A percentile compares a stretch with the other conserved stretches of the same genome.
These are phyloP conservation scores for Tauraco erythrolophus DNA, from an alignment of 2,113 vertebrate genomes.

Conservation along the genomic window DNA sequence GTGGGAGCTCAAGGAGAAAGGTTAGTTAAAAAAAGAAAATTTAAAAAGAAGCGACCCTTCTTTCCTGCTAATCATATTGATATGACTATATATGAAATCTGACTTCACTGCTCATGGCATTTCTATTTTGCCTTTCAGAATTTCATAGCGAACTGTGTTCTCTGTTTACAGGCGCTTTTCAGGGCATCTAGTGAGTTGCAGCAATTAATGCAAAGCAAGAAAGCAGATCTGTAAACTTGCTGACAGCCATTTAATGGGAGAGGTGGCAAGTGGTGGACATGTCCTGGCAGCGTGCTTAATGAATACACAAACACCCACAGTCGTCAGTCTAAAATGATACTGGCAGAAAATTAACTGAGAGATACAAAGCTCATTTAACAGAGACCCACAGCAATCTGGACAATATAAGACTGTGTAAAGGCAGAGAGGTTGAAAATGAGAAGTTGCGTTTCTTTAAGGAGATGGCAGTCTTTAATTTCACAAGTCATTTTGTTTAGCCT, in stretches of 20 bases:
- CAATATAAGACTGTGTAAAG: constrained; percentile 33
- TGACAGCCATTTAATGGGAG: constrained; percentile 75
- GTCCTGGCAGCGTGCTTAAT: constrained; percentile 75
- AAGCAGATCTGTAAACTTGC: constrained; percentile 54
- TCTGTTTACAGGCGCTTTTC: constrained; percentile 17
- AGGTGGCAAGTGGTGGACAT: constrained; percentile 69
- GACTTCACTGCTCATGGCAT: constrained; percentile 31
- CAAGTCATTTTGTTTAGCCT: constrained; percentile 31
- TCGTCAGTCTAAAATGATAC: constrained; percentile 70
- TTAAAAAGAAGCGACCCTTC: constrained; percentile 41
- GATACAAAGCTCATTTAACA: constrained; percentile 74
- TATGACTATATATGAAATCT: constrained; percentile 34
- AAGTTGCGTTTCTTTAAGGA: constrained; percentile 50
- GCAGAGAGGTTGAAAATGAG: constrained; percentile 19
- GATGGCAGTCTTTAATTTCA: constrained; percentile 35
- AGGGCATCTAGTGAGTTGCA: not conserved
- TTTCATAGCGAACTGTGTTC: not conserved
- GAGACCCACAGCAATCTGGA: constrained; percentile 59
- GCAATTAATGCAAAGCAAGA: constrained; percentile 71
- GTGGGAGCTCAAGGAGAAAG: constrained; percentile 24
- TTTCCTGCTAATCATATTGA: constrained; percentile 8
- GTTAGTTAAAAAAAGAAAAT: constrained; percentile 38
- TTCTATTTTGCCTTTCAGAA: constrained; percentile 57
- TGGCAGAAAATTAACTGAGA: constrained; percentile 80
- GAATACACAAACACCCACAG: constrained; percentile 72